These are phyloP conservation scores for Heliconius melpomene DNA, from an alignment of 1,140 invertebrate species.

Conservation along the genomic window DNA sequence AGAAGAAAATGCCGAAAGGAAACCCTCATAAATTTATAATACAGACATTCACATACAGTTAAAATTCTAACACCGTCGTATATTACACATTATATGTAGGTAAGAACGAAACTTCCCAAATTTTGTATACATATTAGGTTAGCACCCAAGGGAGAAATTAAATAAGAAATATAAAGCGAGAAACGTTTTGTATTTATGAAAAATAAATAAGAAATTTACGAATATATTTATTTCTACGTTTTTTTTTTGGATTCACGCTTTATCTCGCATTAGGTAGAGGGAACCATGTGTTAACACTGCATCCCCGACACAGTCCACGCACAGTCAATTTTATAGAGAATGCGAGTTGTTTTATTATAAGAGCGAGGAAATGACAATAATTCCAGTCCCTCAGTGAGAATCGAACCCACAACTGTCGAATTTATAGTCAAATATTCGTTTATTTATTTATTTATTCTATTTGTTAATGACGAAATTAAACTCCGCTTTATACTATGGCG, in stretches of 20 bases:
- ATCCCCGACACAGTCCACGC: neutral
- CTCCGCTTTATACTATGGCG: too few species aligned
- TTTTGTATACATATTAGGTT: neutral
- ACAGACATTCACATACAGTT: conserved; percentile 5
- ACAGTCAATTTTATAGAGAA: too few species aligned
- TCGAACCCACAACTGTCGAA: too few species aligned
- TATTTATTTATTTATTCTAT: too few species aligned
- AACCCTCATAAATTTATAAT: conserved; percentile 24
- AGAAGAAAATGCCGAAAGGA: neutral
- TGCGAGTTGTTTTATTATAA: too few species aligned
- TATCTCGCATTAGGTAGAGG: neutral
- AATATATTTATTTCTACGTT: too few species aligned
- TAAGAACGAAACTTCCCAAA: neutral
- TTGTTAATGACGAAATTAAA: too few species aligned
- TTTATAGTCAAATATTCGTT: too few species aligned
- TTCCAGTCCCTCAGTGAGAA: too few species aligned
- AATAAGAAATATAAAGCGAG: neutral
- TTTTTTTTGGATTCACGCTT: neutral
- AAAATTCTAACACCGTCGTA: conserved; percentile 25
- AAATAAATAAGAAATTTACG: too few species aligned
- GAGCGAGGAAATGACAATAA: too few species aligned
- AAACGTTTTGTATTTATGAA: neutral
- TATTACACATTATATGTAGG: neutral
- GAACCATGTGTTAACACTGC: neutral
- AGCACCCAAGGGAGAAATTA: neutral